These are phyloP conservation scores for Crenichthys baileyi DNA, from an alignment of 2,797 vertebrate genomes.

Conservation along the genomic window DNA sequence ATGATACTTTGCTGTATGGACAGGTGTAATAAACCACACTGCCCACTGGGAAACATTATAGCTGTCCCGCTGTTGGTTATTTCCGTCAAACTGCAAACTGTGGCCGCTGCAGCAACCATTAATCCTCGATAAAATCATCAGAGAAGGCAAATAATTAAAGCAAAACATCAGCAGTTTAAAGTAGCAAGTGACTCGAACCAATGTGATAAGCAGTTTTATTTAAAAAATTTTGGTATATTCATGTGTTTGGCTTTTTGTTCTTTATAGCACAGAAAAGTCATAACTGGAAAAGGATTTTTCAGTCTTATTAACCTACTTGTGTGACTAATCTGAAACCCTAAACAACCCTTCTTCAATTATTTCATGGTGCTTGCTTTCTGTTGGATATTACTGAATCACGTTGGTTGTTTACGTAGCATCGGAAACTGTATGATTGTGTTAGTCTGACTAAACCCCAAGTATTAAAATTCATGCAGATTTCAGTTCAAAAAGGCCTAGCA, in stretches of 20 bases:
- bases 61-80: slow-evolving; percentile 20
- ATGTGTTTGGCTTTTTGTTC: neutral
- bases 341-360: neutral
- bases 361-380: neutral
- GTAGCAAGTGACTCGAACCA: neutral
- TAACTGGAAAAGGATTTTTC: neutral
- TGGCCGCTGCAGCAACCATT: neutral
- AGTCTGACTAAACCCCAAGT: neutral
- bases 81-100: slow-evolving; percentile 21
- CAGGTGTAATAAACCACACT: slow-evolving; percentile 42
- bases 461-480: neutral
- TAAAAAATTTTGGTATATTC: neutral
- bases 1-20: slow-evolving; percentile 17
- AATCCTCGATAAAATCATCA: neutral
- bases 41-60: slow-evolving; percentile 32
- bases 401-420: neutral
- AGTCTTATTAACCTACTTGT: neutral
- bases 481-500: neutral
- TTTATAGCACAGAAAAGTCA: neutral
- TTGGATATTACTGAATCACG: slow-evolving; percentile 4
- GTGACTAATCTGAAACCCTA: neutral
- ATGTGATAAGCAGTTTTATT: neutral
- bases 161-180: neutral
- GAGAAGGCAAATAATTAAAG: neutral
- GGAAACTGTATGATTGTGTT: neutral